These are phyloP conservation scores for Junco hyemalis DNA, from an alignment of 2,113 vertebrate species.

Conservation along the genomic window DNA sequence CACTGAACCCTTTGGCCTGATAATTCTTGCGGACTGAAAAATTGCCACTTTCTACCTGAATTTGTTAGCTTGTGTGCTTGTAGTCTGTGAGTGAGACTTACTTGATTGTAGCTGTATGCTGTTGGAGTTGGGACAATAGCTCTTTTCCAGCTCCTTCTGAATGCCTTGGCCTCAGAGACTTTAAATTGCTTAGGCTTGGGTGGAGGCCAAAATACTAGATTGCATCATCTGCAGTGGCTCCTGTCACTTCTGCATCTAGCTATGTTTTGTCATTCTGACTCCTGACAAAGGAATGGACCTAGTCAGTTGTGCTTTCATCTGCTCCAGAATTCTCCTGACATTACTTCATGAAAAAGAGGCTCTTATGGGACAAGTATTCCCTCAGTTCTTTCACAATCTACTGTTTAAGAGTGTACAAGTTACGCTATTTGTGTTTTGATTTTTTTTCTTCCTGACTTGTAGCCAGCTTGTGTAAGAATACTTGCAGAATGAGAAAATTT, in stretches of 20 bases:
- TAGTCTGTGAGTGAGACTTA: conserved; percentile 86
- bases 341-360: conserved; percentile 72
- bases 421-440: conserved; percentile 84
- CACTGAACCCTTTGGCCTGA: conserved; percentile 78
- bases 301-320: conserved; percentile 76
- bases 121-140: conserved; percentile 71
- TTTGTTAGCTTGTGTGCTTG: conserved; percentile 89
- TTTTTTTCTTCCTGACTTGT: conserved; percentile 80
- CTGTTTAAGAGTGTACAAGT: conserved; percentile 91
- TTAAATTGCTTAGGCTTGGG: conserved; percentile 80
- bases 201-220: conserved; percentile 77
- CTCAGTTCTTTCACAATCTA: conserved; percentile 85
- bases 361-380: conserved; percentile 84
- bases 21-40: conserved; percentile 78
- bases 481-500: conserved; percentile 88
- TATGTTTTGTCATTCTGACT: conserved; percentile 75
- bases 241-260: conserved; percentile 79
- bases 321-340: conserved; percentile 69
- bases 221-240: conserved; percentile 84
- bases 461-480: conserved; percentile 94
- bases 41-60: conserved; percentile 81
- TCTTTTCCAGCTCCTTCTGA: conserved; percentile 72
- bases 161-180: conserved; percentile 76
- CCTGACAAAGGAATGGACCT: conserved; percentile 78
- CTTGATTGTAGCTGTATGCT: conserved; percentile 81